These are phyloP conservation scores for Paracentrotus lividus DNA, from an alignment of 53 echinoderm and acorn worm species.

Conservation along the genomic window DNA sequence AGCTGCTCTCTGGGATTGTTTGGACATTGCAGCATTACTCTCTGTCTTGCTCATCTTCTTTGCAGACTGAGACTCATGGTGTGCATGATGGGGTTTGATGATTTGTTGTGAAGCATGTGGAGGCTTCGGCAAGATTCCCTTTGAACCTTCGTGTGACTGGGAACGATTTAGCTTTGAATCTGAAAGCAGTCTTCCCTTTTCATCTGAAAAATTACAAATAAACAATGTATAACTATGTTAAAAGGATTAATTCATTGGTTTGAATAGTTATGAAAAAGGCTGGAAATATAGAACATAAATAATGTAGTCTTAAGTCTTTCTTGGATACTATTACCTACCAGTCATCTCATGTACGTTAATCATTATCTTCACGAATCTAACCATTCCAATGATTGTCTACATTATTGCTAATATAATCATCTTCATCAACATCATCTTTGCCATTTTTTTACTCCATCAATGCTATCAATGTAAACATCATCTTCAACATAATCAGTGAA, in stretches of 20 bases:
- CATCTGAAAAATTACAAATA: constrained; percentile 16
- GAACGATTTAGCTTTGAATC: constrained; percentile 37
- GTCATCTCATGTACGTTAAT: neutral
- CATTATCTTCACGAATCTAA: neutral
- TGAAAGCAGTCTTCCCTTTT: constrained; percentile 42
- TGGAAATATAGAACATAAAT: neutral
- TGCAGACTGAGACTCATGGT: constrained; percentile 35
- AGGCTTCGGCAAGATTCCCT: neutral
- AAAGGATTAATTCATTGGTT: neutral
- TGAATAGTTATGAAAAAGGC: neutral
- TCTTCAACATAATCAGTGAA: constrained; percentile 28
- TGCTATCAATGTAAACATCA: neutral
- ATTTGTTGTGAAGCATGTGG: neutral
- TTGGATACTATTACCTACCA: neutral
- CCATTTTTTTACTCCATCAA: neutral
- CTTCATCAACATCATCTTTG: neutral
- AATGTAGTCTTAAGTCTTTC: too few relatives aligned
- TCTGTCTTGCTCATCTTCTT: constrained; percentile 37
- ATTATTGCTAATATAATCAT: neutral
- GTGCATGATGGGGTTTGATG: neutral
- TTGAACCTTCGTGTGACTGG: constrained; percentile 17
- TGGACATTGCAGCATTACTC: neutral
- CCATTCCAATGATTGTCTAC: neutral
- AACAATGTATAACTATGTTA: neutral
- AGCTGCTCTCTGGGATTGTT: constrained; percentile 17